Conservation (phyloP, 2,797 vertebrate genomes). For the Phrynocephalus forsythii region DNA sequence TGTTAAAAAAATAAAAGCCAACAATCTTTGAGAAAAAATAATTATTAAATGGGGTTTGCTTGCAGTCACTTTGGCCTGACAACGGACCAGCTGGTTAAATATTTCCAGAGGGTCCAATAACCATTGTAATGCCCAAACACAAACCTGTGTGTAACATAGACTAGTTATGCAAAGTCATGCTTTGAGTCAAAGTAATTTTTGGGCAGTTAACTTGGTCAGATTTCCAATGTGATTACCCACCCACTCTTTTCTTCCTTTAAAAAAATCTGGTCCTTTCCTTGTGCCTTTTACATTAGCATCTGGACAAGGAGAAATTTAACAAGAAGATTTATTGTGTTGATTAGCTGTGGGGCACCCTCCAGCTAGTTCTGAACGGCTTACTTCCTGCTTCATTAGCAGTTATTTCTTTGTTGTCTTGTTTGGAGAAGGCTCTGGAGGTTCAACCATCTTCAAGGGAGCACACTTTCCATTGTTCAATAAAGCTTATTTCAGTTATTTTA, state of each 20-base stretch:
- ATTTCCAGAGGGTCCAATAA: conserved; percentile 18
- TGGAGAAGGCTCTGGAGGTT: background rate
- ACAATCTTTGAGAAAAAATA: conserved; percentile 23
- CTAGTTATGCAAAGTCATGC: conserved; percentile 1
- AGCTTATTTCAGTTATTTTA: background rate
- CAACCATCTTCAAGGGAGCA: background rate
- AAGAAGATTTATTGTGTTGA: background rate
- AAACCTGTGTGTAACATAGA: background rate
- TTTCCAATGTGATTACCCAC: background rate
- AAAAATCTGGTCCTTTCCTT: too few species aligned
- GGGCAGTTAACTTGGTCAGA: background rate
- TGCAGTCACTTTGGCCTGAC: background rate
- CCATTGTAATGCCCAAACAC: conserved; percentile 15
- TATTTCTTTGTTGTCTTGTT: background rate
- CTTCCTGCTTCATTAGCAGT: background rate
- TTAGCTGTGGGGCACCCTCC: background rate
- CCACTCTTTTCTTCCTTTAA: background rate
- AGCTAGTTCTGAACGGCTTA: background rate
- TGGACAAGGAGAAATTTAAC: background rate
- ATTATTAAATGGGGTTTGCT: conserved; percentile 14
- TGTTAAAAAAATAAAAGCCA: background rate
- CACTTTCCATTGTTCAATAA: background rate
- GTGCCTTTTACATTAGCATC: background rate
- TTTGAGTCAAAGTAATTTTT: background rate
- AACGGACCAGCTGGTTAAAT: conserved; percentile 30